Conservation (phyloP, 2,113 vertebrate species). For the Phycodurus eques region DNA sequence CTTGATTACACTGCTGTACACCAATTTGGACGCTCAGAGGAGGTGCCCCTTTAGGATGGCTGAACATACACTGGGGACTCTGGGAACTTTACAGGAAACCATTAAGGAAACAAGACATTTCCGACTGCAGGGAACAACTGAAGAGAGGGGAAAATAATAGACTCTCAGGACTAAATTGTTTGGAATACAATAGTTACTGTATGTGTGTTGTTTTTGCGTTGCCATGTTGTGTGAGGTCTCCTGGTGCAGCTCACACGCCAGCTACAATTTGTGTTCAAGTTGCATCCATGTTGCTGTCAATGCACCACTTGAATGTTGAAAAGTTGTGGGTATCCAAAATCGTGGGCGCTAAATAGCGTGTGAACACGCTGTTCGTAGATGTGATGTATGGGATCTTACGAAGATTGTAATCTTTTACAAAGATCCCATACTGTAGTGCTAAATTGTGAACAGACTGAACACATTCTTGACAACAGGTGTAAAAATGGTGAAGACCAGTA, state of each 20-base stretch:
- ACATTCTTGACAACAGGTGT: too few relatives aligned
- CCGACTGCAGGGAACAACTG: conserved; percentile 61
- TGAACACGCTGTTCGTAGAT: too few relatives aligned
- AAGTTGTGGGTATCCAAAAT: too few relatives aligned
- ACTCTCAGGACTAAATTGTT: conserved; percentile 36
- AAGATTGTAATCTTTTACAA: too few relatives aligned
- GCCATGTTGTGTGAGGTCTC: conserved; percentile 24
- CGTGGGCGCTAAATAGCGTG: too few relatives aligned
- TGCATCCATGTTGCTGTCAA: conserved; percentile 16
- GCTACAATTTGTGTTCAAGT: conserved; percentile 4
- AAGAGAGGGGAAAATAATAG: conserved; percentile 29
- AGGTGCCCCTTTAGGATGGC: conserved; percentile 45
- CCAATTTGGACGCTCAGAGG: conserved; percentile 53
- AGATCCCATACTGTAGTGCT: too few relatives aligned
- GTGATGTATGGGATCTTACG: too few relatives aligned
- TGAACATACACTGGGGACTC: conserved; percentile 57
- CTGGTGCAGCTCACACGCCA: conserved; percentile 46
- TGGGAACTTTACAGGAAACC: conserved; percentile 69
- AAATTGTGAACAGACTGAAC: too few relatives aligned
- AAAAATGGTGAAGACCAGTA: too few relatives aligned
- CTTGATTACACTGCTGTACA: conserved; percentile 44
- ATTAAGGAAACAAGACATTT: conserved; percentile 76
- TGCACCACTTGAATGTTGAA: conserved; percentile 18
- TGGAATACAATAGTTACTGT: conserved; percentile 26
- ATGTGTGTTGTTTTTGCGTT: conserved; percentile 12